phyloP scores from a whole-genome alignment of 2,797 vertebrate species.

The Spea hammondii region DNA sequence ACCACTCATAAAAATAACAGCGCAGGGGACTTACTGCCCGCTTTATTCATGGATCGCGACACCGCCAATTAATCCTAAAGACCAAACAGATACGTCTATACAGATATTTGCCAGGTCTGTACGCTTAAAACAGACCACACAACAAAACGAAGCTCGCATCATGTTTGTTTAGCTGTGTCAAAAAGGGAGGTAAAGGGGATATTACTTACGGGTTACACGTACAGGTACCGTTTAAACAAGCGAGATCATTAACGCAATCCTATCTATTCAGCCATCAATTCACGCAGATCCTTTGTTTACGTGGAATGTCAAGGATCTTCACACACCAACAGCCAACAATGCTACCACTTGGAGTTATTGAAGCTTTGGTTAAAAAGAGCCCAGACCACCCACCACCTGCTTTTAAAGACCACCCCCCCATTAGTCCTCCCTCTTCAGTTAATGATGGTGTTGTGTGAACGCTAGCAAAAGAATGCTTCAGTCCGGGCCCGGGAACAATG shows the following conservation, averaged over 20 bases:
- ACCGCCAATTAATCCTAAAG: not conserved
- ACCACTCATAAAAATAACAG: too few relatives aligned
- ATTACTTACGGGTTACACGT: conserved; percentile 15
- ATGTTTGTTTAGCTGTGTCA: conserved; percentile 45
- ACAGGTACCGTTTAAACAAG: conserved; percentile 23
- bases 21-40: too few relatives aligned
- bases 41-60: not conserved
- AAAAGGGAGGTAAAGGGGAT: not conserved
- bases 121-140: conserved; percentile 9
- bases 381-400: conserved; percentile 51
- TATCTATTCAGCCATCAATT: conserved; percentile 36
- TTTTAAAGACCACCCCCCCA: conserved; percentile 24
- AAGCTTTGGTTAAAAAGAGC: conserved; percentile 25
- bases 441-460: conserved; percentile 17
- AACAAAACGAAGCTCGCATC: not conserved
- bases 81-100: not conserved
- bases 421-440: conserved; percentile 36
- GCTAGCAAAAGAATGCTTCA: too few relatives aligned
- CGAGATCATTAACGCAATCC: conserved; percentile 21
- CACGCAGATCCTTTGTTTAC: conserved; percentile 37
- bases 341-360: conserved; percentile 57
- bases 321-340: conserved; percentile 53
- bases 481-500: too few relatives aligned
- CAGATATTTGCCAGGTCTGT: not conserved
- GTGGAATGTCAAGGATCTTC: conserved; percentile 58